These are phyloP conservation scores for Rhodinocichla rosea DNA, from an alignment of 2,113 vertebrate species.

Conservation along the genomic window DNA sequence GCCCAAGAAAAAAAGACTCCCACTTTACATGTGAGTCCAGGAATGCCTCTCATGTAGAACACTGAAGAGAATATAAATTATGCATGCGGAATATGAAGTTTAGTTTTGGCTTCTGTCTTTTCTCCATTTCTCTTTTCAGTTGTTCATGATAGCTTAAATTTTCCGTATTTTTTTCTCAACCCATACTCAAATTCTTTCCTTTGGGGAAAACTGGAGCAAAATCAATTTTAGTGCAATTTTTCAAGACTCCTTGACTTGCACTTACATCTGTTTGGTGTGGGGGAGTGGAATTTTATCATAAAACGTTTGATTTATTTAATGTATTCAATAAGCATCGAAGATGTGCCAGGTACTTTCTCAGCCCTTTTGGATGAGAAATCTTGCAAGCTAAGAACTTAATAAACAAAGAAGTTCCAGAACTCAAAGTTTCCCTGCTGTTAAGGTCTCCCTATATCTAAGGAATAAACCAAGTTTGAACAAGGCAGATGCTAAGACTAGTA, in stretches of 20 bases:
- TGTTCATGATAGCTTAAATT: slow-evolving; percentile 29
- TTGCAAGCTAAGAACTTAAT: slow-evolving; percentile 52
- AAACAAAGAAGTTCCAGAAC: slow-evolving; percentile 43
- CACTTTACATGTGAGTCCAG: background rate
- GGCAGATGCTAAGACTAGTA: background rate
- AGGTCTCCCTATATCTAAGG: background rate
- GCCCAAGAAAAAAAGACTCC: background rate
- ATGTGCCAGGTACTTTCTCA: slow-evolving; percentile 67
- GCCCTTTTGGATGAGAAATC: slow-evolving; percentile 54
- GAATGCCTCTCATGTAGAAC: background rate
- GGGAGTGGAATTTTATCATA: slow-evolving; percentile 60
- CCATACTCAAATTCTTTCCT: slow-evolving; percentile 22
- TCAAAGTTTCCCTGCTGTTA: background rate
- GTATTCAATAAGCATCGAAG: slow-evolving; percentile 57
- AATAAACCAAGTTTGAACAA: background rate
- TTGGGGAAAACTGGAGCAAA: slow-evolving; percentile 64
- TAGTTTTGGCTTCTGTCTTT: slow-evolving; percentile 29
- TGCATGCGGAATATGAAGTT: background rate
- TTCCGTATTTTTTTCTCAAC: slow-evolving; percentile 45
- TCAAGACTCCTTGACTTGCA: slow-evolving; percentile 43
- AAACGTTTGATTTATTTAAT: slow-evolving; percentile 64
- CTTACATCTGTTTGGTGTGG: slow-evolving; percentile 56
- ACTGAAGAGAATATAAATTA: background rate
- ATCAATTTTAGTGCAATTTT: slow-evolving; percentile 48
- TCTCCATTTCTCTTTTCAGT: slow-evolving; percentile 10